These are phyloP conservation scores for Haliaeetus leucogaster DNA, from an alignment of 2,113 vertebrate species.

Conservation along the genomic window DNA sequence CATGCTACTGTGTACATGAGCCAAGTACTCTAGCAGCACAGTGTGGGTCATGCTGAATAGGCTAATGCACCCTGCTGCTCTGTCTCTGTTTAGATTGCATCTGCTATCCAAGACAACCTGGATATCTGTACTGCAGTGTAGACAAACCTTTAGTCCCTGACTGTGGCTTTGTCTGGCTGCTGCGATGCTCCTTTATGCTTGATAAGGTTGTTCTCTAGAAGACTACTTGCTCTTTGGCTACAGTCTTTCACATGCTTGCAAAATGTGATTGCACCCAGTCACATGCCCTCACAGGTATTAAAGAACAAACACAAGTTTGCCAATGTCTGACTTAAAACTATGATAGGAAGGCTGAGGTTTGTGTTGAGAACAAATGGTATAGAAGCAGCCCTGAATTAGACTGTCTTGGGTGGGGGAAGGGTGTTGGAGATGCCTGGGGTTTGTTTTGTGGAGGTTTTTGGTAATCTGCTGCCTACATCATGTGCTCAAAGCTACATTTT, in stretches of 20 bases:
- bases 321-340: not conserved
- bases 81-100: not conserved
- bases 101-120: not conserved
- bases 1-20: rapidly evolving
- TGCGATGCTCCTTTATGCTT: not conserved
- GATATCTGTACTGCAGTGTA: not conserved
- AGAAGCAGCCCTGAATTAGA: not conserved
- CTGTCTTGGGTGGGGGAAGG: not conserved
- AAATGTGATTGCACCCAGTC: rapidly evolving
- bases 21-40: not conserved
- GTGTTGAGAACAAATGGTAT: not conserved
- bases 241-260: not conserved
- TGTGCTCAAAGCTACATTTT: rapidly evolving
- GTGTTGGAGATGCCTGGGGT: not conserved
- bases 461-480: not conserved
- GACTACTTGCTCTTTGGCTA: not conserved
- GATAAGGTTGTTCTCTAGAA: not conserved
- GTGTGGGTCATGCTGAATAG: not conserved
- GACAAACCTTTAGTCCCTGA: not conserved
- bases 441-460: not conserved
- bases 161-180: not conserved
- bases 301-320: not conserved
- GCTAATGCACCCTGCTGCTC: not conserved
- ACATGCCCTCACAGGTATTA: not conserved
- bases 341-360: not conserved